Base-by-base conservation (phyloP, 2,888 invertebrate genomes). In the Apodemia mormo region DNA sequence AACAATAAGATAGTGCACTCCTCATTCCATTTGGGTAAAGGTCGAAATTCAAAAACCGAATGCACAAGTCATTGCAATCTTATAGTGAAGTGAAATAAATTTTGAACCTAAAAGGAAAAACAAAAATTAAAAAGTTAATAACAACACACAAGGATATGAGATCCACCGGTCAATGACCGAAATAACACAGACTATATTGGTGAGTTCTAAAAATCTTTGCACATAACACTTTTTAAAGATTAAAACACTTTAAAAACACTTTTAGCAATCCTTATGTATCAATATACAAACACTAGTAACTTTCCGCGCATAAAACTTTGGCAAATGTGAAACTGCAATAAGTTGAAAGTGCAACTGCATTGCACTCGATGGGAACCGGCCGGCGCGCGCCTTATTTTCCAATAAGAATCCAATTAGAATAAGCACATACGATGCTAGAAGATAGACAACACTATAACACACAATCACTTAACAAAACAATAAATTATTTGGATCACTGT, bases 291-390 rank as follows among this genome's bases (percentile, higher is more conserved):
- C 90, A 90, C 89, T 83, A 85, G 82, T 90, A 92, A 92, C 89
- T 91, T 93, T 92, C 85, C 88, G 87, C 89, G 89, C 86, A 86
- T 86, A 85, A 88, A 92, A 92, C 88, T 92, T 92, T 90, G 81
- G 80, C 83, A 82, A 87, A 89, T 92, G 88, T 90, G 90, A 92
- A 92, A 94, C 89, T 94, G 94, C 94, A 94, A 90, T 92, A 92
- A 92, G 92, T 94, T 92, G 88, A 88, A 87, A 93, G 87, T 94
- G 94, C 93, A 94, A 93, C 92, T 92, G 92, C 92, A 92, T 88
- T 92, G 92, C 92, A 92, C 90, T 89, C 91, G 89, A 90, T 92
- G 91, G 91, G 90, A 92, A 93, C 93, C 93, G 92, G 93, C 93
- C 93, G 93, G 92, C 92, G 92, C 91, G 89, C 88, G 88, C 86